phyloP scores from a whole-genome alignment of 1,140 invertebrate species.

The Tachypleus tridentatus region DNA sequence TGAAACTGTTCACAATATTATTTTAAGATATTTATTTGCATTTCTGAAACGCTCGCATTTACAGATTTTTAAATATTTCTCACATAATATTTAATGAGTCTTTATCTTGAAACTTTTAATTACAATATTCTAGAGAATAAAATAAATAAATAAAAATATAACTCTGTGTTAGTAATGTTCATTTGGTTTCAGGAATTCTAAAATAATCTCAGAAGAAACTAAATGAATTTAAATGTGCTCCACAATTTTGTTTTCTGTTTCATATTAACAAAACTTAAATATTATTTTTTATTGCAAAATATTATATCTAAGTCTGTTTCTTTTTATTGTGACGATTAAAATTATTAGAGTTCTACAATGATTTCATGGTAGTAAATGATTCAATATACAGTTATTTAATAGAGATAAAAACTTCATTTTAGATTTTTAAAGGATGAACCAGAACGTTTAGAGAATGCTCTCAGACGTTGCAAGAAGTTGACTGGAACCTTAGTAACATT shows the following conservation, averaged over 20 bases:
- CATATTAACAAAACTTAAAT: too few species aligned
- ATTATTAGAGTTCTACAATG: too few species aligned
- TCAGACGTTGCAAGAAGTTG: conserved; percentile 87
- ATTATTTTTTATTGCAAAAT: background rate
- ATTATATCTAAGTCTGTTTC: conserved; percentile 1
- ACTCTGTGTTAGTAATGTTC: background rate
- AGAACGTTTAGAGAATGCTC: conserved; percentile 73
- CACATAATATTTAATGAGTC: conserved; percentile 2
- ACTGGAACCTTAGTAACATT: conserved; percentile 91
- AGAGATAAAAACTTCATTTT: conserved; percentile 11
- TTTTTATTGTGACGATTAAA: too few species aligned
- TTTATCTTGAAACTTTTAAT: background rate
- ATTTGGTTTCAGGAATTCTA: conserved; percentile 6
- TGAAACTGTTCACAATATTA: too few species aligned
- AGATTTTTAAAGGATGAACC: conserved; percentile 90
- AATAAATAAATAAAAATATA: too few species aligned
- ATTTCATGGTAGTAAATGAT: too few species aligned
- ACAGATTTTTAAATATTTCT: background rate
- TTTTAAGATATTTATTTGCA: too few species aligned
- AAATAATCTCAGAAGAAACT: too few species aligned
- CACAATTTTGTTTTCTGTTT: too few species aligned
- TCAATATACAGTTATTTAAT: too few species aligned
- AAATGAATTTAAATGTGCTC: too few species aligned
- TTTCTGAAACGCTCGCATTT: background rate
- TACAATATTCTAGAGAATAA: too few species aligned